phyloP scores from a whole-genome alignment of 2,888 invertebrate genomes.

The Pollenia angustigena region DNA sequence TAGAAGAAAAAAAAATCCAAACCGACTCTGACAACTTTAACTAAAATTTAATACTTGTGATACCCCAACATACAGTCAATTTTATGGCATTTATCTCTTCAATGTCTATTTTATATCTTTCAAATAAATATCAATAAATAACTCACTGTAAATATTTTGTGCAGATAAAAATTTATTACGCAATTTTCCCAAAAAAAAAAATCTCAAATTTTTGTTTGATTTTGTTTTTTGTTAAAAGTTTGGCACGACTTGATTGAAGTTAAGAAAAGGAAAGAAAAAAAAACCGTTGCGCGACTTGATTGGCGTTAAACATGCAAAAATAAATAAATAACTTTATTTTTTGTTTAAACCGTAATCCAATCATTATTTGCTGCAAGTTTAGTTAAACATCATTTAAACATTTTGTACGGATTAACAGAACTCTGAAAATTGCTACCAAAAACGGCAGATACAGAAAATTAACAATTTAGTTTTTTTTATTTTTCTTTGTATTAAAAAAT shows the following conservation, averaged over 20 bases:
- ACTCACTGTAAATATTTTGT: conserved; percentile 68
- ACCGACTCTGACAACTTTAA: background rate
- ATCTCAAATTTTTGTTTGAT: background rate
- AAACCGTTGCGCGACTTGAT: conserved; percentile 18
- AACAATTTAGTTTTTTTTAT: background rate
- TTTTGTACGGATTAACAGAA: conserved; percentile 29
- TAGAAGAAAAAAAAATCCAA: background rate
- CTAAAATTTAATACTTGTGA: conserved; percentile 6
- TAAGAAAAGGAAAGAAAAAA: conserved; percentile 4
- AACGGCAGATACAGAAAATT: conserved; percentile 1
- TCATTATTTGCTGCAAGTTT: conserved; percentile 39
- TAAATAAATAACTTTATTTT: conserved; percentile 9
- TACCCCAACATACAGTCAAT: conserved; percentile 50
- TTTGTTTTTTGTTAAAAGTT: conserved; percentile 18
- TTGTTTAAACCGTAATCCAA: conserved; percentile 1
- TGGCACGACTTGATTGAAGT: conserved; percentile 59
- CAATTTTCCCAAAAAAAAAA: conserved; percentile 48
- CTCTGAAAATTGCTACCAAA: background rate
- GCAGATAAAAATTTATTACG: conserved; percentile 71
- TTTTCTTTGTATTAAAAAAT: background rate
- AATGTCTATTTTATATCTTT: conserved; percentile 67
- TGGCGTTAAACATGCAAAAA: conserved; percentile 49
- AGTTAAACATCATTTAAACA: conserved; percentile 49
- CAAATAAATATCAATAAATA: conserved; percentile 71
- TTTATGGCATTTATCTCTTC: conserved; percentile 68